Base-by-base conservation (phyloP, 2,888 invertebrate species). In the Caenorhabditis auriculariae region DNA sequence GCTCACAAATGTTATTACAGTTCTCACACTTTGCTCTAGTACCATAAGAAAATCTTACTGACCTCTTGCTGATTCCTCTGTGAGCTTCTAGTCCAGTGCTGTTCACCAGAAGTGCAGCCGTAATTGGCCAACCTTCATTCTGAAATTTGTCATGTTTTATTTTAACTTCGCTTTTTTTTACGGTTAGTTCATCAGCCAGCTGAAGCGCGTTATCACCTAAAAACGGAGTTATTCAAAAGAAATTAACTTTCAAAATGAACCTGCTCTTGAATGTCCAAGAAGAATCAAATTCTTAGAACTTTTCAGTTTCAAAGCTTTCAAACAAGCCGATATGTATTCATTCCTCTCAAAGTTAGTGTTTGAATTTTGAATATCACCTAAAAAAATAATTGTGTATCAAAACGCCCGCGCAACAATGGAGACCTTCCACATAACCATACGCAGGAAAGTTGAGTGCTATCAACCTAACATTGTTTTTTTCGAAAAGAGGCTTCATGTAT, bases 191-290 rank as follows among this genome's bases (percentile, higher is more conserved):
- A 26, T 29, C 39, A 2, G 58, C 54, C 32, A 62, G 19, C 26
- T 62, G 58, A 4, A 62, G 35, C n/a, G 62, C 57, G 44, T 52
- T 62, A 28, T 62, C 62, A 17, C 62, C n/a, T n/a, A n/a, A n/a
- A n/a, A n/a, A n/a, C n/a, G n/a, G n/a, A n/a, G n/a, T n/a, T n/a
- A n/a, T n/a, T n/a, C n/a, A n/a, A n/a, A n/a, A n/a, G n/a, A n/a
- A n/a, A n/a, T n/a, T n/a, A n/a, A n/a, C n/a, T n/a, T n/a, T n/a
- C n/a, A n/a, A n/a, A n/a, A n/a, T n/a, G n/a, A n/a, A n/a, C n/a
- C 62, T 15, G 53, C 54, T 35, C 62, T 50, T 15, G 62, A 62
- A 29, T 62, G 62, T 27, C 62, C 62, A 29, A 58, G 32, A 4
- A 62, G 7, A 5, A 62, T 48, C 15, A 62, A 26, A 46, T 52